Evolutionary conservation across 2,888 invertebrate genomes (phyloP), one percentile per base, ranked within the genome.

Genomic region (Cheilosia variabilis): DNA sequence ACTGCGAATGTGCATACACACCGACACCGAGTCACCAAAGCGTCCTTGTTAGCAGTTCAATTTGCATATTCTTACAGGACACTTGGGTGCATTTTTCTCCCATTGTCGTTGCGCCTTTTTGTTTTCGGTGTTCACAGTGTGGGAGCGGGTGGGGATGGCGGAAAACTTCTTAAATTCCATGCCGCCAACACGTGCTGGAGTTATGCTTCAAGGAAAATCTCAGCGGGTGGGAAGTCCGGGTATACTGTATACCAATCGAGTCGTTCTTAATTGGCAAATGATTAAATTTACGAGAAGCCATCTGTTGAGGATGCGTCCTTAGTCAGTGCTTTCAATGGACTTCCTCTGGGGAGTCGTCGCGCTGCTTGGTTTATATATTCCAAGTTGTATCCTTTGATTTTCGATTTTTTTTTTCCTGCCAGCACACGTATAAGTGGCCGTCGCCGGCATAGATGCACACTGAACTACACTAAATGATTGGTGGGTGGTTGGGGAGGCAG

Each of bases 1-100:
- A 47, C 52, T 53, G 19, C 9, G 17, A 24, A 17, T 62, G 43
- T 45, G 72, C 72, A 72, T 78, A 72, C 13, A 37, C 4, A 37
- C 31, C 1, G 9, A 6, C 34, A 37, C 3, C 13, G 13, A 34
- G 34, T 34, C 72, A 60, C 52, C 66, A 66, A 53, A 41, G 73
- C 34, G 43, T 4, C 73, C 31, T 63, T 63, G 63, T 63, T 63
- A 47, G 62, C 62, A 60, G 55, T 66, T 80, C 73, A 66, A 80
- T 80, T 80, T 80, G 62, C 80, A 80, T 80, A 75, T 68, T 73
- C 79, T 68, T 68, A 62, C 75, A 68, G 75, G 75, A 75, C 75
- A 73, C 73, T 80, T 73, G 79, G 66, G 79, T 55, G 66, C 53
- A 62, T 66, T 80, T 66, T 41, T 31, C 52, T 55, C 47, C 27